phyloP scores from a whole-genome alignment of 1,140 invertebrate genomes.

The Pseudomyrmex dendroicus region DNA sequence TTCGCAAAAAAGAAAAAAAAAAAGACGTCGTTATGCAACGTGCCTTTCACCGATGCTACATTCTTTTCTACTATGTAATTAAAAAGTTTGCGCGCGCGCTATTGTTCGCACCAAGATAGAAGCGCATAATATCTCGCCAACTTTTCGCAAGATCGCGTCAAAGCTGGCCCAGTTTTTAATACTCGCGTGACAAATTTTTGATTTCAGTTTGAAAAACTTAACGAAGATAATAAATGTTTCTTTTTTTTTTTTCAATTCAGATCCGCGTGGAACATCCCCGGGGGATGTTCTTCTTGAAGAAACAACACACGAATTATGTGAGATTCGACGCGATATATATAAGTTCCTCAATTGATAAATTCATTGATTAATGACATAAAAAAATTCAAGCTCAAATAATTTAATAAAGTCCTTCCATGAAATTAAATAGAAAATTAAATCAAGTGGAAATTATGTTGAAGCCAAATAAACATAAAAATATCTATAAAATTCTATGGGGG shows the following conservation, averaged over 20 bases:
- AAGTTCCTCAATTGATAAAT: no score
- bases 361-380: no score
- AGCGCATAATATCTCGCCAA: conserved; percentile 32
- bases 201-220: background rate
- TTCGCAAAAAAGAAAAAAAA: conserved; percentile 15
- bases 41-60: conserved; percentile 53
- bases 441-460: no score
- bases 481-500: no score
- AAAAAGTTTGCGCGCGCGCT: conserved; percentile 46
- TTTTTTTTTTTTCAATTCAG: no score
- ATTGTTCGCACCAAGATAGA: conserved; percentile 40
- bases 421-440: no score
- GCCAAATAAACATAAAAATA: no score
- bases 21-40: conserved; percentile 2
- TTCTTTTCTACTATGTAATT: conserved; percentile 55
- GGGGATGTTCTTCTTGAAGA: background rate
- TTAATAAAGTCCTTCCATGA: no score
- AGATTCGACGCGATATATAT: no score
- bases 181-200: conserved; percentile 5
- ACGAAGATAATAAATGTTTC: background rate
- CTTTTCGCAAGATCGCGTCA: conserved; percentile 34
- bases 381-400: no score
- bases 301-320: background rate
- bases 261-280: background rate
- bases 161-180: conserved; percentile 2